Evolutionary conservation across 2,797 vertebrate species (phyloP), one percentile per base, ranked within the genome.

Genomic region (Karalla daura): DNA sequence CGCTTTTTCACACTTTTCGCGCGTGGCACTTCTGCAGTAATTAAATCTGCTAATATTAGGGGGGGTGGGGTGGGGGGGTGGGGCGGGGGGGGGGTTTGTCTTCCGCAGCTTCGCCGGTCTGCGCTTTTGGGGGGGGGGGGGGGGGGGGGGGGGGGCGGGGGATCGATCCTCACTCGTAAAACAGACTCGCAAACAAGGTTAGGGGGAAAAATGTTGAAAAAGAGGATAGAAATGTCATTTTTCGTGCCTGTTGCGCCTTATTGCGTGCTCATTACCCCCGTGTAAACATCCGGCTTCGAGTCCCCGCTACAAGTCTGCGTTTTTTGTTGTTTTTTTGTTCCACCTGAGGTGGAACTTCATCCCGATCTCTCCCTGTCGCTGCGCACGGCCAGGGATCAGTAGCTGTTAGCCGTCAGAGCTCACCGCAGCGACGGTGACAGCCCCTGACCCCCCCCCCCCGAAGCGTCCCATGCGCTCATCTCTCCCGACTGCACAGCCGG

Each of bases 361-460:
- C 21, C 17, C 5, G n/a, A 41, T 33, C 12, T 18, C 28, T 60
- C 9, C 13, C 14, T 27, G 24, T 50, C 46, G 25, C 35, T 47
- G 18, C n/a, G 15, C 27, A 12, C 4, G 40, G 1, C 3, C 33
- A 43, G 30, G 39, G 13, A 28, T 39, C 43, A 24, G 7, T 7
- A 20, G 25, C 23, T 40, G 49, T 13, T 56, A 2, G 3, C 37
- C 13, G 27, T 59, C 17, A 56, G 53, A 55, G 44, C 44, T 20
- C 23, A 43, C 30, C 12, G 33, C 41, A 23, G 23, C 49, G 59
- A 49, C 43, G 63, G 45, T 20, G 4, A n/a, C 17, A 5, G 21
- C 21, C 41, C 83, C 71, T 81, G 79, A 90, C 88, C 86, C 87
- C 81, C 82, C 85, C 89, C 88, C 86, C 87, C 81, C 82, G 84